Percentiles rank a stretch among this genome's conserved stretches.
These are phyloP conservation scores for Melanotaenia maccullochi DNA, from an alignment of 2,797 vertebrate genomes.

Conservation along the genomic window DNA sequence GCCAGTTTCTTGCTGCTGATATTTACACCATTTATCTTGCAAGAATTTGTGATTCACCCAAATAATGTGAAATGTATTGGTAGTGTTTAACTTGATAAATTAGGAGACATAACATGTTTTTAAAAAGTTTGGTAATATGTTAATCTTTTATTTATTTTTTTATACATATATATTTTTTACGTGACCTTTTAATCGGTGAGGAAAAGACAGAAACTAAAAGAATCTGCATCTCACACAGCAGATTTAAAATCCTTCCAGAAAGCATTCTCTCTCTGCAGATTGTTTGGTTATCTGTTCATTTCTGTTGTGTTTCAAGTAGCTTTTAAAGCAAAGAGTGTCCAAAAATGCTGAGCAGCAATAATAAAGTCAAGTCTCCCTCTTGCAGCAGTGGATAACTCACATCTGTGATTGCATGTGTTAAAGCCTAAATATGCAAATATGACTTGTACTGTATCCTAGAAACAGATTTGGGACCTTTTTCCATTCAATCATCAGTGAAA, in stretches of 20 bases:
- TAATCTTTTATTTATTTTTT: neutral
- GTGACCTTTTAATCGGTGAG: constrained; percentile 27
- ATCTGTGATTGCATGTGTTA: neutral
- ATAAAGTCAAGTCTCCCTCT: constrained; percentile 55
- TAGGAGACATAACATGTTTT: constrained; percentile 1
- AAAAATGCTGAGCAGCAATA: constrained; percentile 59
- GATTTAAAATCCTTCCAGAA: constrained; percentile 28
- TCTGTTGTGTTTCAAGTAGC: constrained; percentile 51
- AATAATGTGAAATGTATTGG: too few species aligned
- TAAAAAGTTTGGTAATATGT: neutral
- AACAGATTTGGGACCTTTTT: neutral
- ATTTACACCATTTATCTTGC: too few species aligned
- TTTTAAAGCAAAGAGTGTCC: constrained; percentile 64
- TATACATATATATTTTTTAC: neutral
- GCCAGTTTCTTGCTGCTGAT: too few species aligned
- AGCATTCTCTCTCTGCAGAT: constrained; percentile 4
- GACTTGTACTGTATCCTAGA: neutral
- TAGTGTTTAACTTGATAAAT: constrained; percentile 28
- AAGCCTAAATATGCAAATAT: neutral
- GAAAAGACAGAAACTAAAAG: constrained; percentile 34
- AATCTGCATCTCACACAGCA: constrained; percentile 18
- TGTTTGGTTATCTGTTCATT: constrained; percentile 22
- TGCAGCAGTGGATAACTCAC: constrained; percentile 21
- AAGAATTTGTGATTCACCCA: too few species aligned
- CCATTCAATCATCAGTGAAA: neutral